Evolutionary conservation across 2,113 vertebrate genomes (phyloP).

Genomic region (Mesoclemmys tuberculata): DNA sequence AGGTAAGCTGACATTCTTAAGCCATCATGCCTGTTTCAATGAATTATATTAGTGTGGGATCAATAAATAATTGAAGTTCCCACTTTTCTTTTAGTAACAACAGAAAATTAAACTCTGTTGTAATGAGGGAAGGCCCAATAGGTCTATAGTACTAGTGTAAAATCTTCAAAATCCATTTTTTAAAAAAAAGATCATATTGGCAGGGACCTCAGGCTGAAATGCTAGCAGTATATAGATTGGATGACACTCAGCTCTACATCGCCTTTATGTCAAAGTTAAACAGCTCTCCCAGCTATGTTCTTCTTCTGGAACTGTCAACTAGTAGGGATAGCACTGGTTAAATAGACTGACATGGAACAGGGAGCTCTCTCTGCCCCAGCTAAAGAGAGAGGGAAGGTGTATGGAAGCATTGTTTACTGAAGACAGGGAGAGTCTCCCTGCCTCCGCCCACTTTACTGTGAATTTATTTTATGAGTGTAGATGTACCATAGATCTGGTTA

Average conservation of each 20-base stretch:
- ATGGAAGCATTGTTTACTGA: background rate
- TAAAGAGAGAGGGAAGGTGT: background rate
- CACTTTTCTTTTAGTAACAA: background rate
- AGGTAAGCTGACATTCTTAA: background rate
- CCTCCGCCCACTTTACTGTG: background rate
- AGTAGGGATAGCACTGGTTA: background rate
- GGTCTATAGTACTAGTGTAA: background rate
- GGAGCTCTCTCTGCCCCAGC: rapidly evolving
- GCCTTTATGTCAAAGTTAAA: background rate
- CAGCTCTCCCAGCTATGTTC: background rate
- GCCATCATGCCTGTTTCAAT: background rate
- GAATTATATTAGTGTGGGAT: background rate
- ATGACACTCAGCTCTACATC: background rate
- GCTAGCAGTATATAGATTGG: background rate
- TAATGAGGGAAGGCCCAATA: background rate
- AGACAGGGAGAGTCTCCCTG: background rate
- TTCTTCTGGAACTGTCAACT: background rate
- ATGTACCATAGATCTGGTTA: background rate
- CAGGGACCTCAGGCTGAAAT: background rate
- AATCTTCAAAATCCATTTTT: no score
- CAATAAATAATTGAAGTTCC: background rate
- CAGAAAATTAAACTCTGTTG: background rate
- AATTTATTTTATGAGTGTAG: background rate
- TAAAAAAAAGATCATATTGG: no score
- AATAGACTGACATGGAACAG: background rate